Percentiles rank a stretch among this genome's conserved stretches.
These are phyloP conservation scores for Agrenia bidenticulata DNA, from an alignment of 2,888 invertebrate species.

Conservation along the genomic window DNA sequence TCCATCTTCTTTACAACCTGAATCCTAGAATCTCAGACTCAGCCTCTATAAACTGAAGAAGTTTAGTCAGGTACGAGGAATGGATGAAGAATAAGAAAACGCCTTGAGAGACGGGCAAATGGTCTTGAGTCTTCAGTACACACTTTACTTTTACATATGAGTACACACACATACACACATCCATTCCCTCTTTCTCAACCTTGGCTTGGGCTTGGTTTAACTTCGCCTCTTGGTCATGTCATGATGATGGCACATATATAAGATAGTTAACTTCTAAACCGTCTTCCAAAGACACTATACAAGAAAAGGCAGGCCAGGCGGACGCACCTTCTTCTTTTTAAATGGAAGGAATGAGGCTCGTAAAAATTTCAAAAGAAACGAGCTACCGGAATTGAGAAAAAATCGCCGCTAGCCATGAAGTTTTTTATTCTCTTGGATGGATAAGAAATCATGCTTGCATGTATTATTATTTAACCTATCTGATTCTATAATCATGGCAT, in stretches of 20 bases:
- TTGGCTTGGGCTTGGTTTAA: slow-evolving; percentile 8
- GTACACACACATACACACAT: not conserved
- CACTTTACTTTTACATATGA: not conserved
- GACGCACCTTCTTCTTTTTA: slow-evolving; percentile 41
- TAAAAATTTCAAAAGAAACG: slow-evolving; percentile 53
- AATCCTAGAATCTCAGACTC: not conserved
- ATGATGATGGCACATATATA: not conserved
- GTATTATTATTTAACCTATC: slow-evolving; percentile 14
- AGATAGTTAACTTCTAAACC: slow-evolving; percentile 5
- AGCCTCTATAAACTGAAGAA: not conserved
- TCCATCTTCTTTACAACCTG: not conserved
- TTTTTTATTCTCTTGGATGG: slow-evolving; percentile 26
- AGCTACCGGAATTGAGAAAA: slow-evolving; percentile 53
- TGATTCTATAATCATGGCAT: slow-evolving; percentile 7
- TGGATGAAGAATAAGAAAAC: slow-evolving; percentile 24
- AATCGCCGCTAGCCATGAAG: slow-evolving; percentile 43
- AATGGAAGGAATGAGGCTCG: slow-evolving; percentile 50
- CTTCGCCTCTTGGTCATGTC: slow-evolving; percentile 15
- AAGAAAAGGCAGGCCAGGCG: slow-evolving; percentile 33
- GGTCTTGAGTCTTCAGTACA: not conserved
- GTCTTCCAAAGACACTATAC: not conserved
- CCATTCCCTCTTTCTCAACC: not conserved
- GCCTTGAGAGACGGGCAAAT: slow-evolving; percentile 19
- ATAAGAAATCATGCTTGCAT: slow-evolving; percentile 5
- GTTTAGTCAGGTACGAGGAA: slow-evolving; percentile 11